Evolutionary conservation across 2,797 vertebrate species (phyloP).

Genomic region (Parauchenoglanis ngamensis): DNA sequence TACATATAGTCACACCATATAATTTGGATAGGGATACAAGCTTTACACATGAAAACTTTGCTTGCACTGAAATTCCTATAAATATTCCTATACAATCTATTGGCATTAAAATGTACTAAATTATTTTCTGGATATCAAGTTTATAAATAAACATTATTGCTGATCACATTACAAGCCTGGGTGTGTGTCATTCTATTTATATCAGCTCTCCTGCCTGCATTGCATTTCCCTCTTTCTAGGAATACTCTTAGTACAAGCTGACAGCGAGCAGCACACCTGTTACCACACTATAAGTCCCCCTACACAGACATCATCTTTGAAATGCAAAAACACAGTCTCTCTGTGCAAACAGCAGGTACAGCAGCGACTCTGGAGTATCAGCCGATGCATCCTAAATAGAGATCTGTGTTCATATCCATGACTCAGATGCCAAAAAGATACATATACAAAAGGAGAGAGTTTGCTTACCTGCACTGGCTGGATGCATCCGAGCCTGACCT

Average conservation of each 20-base stretch:
- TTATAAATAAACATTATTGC: constrained; percentile 10
- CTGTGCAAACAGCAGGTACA: constrained; percentile 27
- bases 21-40: background rate
- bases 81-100: background rate
- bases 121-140: background rate
- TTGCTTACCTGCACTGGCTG: constrained; percentile 67
- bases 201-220: background rate
- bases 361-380: constrained; percentile 6
- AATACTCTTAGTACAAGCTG: constrained; percentile 34
- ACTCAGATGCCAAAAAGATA: constrained; percentile 13
- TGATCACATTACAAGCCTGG: background rate
- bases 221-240: constrained; percentile 38
- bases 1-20: background rate
- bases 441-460: constrained; percentile 18
- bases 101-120: background rate
- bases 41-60: background rate
- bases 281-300: constrained; percentile 44
- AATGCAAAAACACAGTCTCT: constrained; percentile 31
- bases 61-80: background rate
- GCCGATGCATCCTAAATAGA: constrained; percentile 23
- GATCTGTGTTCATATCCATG: constrained; percentile 42
- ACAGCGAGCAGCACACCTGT: constrained; percentile 54
- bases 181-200: background rate
- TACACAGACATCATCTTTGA: constrained; percentile 39
- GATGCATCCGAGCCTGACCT: constrained; percentile 67